phyloP scores from a whole-genome alignment of 2,888 invertebrate genomes.

The Tupiocoris notatus region DNA sequence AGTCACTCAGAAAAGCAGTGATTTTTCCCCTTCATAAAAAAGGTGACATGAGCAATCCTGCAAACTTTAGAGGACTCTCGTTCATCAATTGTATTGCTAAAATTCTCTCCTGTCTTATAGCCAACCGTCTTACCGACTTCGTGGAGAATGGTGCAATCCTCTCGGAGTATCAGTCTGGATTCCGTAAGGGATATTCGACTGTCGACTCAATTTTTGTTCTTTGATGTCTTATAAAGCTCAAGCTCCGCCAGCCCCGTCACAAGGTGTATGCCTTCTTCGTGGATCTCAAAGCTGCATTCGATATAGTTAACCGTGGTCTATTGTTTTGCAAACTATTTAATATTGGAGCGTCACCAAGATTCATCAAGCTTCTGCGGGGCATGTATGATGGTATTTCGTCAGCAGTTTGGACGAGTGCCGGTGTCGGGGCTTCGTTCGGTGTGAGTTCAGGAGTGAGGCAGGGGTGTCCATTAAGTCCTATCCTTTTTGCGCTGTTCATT shows the following conservation, averaged over 20 bases:
- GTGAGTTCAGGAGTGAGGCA: slow-evolving; percentile 8
- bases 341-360: too few species aligned
- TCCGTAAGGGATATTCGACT: background rate
- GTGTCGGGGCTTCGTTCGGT: background rate
- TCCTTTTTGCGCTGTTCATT: background rate
- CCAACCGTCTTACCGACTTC: background rate
- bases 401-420: too few species aligned
- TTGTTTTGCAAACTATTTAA: too few species aligned
- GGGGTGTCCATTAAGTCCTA: slow-evolving; percentile 23
- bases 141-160: slow-evolving; percentile 6
- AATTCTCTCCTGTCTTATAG: background rate
- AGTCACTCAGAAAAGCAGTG: background rate
- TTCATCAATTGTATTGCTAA: background rate
- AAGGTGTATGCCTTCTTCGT: background rate
- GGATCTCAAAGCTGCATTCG: background rate
- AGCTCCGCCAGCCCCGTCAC: background rate
- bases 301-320: background rate
- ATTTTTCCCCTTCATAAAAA: background rate
- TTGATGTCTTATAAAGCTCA: background rate
- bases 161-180: background rate
- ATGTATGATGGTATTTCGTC: too few species aligned
- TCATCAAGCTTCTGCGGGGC: too few species aligned
- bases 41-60: background rate
- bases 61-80: background rate
- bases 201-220: background rate